A percentile compares a stretch with the other conserved stretches of the same genome.
phyloP scores from a whole-genome alignment of 2,113 vertebrate genomes.

The Formicarius rufipectus region DNA sequence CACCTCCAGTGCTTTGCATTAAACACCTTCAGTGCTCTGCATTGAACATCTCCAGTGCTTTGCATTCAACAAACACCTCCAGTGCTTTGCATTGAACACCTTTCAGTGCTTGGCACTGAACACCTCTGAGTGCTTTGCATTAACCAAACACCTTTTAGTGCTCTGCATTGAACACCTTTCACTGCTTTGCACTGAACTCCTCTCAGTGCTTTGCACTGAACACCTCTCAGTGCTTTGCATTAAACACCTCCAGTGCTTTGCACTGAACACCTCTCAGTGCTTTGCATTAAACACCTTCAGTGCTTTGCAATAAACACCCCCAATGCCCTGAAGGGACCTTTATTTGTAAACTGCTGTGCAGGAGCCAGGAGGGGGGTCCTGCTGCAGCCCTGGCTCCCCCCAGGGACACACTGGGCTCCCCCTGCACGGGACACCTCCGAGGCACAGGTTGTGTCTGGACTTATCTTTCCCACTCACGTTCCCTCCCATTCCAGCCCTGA shows the following conservation, averaged over 20 bases:
- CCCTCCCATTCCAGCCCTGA: not conserved
- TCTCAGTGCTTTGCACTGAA: not conserved
- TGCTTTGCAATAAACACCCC: not conserved
- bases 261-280: not conserved
- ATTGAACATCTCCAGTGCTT: too few relatives aligned
- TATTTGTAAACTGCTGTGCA: not conserved
- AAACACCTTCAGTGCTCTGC: too few relatives aligned
- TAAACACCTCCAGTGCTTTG: not conserved
- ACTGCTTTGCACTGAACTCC: too few relatives aligned
- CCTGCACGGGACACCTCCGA: not conserved
- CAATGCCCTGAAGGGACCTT: not conserved
- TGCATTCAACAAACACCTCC: not conserved
- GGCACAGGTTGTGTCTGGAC: not conserved
- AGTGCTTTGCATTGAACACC: too few relatives aligned
- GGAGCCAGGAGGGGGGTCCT: not conserved
- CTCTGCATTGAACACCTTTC: not conserved
- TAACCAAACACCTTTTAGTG: not conserved
- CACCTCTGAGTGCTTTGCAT: too few relatives aligned
- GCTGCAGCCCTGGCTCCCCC: not conserved
- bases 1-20: not conserved
- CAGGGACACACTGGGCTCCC: not conserved
- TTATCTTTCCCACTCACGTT: slow-evolving; percentile 41
- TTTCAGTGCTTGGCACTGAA: not conserved
- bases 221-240: too few relatives aligned
- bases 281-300: slow-evolving; percentile 16